Conservation (phyloP, 2,797 vertebrate genomes). For the Poeciliopsis presidionis region DNA sequence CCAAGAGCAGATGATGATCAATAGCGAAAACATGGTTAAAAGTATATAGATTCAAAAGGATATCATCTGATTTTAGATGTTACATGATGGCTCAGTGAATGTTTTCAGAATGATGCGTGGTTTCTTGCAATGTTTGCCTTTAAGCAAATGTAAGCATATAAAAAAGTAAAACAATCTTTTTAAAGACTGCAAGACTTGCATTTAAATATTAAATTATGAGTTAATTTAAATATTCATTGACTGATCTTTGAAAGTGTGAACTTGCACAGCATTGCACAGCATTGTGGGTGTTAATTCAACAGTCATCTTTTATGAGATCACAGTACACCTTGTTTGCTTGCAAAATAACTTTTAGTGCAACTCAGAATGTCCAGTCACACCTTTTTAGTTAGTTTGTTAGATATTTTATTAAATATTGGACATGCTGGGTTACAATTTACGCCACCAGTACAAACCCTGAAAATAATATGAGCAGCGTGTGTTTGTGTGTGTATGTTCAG, state of each 20-base stretch:
- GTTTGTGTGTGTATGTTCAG: neutral
- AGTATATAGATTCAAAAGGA: neutral
- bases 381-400: neutral
- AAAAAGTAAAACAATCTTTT: neutral
- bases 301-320: neutral
- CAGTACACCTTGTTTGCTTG: neutral
- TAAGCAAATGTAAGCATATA: neutral
- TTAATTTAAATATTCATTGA: neutral
- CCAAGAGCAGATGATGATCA: neutral
- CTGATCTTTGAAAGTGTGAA: neutral
- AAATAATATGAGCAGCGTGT: slow-evolving; percentile 20
- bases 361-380: neutral
- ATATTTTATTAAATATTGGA: neutral
- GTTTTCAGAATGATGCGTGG: neutral
- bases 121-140: neutral
- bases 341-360: neutral
- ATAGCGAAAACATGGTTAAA: neutral
- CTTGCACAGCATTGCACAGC: neutral
- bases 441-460: slow-evolving; percentile 1
- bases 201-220: neutral
- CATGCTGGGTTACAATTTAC: neutral
- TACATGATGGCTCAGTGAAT: neutral
- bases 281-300: neutral
- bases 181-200: neutral
- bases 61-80: neutral